Conservation (phyloP, 2,797 vertebrate genomes). For the Nyctibius grandis region DNA sequence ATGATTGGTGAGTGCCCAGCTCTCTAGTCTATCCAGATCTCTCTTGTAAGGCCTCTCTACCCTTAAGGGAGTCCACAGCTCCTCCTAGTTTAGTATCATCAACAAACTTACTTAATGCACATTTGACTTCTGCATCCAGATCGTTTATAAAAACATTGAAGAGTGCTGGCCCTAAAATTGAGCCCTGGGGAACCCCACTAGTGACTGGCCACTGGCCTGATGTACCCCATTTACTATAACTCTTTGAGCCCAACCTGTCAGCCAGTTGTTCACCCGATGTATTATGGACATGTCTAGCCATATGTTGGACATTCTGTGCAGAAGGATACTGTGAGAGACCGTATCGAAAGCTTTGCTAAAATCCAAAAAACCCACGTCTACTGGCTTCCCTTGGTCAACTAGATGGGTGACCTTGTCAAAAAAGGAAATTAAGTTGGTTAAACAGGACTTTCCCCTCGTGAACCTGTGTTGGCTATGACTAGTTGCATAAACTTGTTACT, state of each 20-base stretch:
- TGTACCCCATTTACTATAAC: neutral
- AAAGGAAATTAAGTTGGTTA: neutral
- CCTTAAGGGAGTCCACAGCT: neutral
- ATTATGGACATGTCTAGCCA: neutral
- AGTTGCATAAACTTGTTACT: neutral
- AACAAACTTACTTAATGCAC: neutral
- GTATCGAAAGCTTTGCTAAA: neutral
- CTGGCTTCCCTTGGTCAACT: neutral
- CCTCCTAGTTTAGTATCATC: no score
- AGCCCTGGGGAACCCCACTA: no score
- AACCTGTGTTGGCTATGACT: neutral
- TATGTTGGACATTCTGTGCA: neutral
- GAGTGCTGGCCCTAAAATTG: no score
- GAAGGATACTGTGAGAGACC: no score
- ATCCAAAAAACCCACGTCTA: neutral
- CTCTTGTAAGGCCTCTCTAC: neutral
- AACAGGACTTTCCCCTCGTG: neutral
- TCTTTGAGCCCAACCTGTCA: neutral
- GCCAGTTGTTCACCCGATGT: neutral
- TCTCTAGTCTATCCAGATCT: neutral
- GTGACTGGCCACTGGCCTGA: no score
- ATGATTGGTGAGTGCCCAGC: neutral
- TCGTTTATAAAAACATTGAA: no score
- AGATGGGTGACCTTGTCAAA: neutral
- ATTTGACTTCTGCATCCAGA: neutral